Percentiles rank a stretch among this genome's conserved stretches.
These are phyloP conservation scores for Leptinotarsa undecemlineata DNA, from an alignment of 1,140 invertebrate genomes.

Conservation along the genomic window DNA sequence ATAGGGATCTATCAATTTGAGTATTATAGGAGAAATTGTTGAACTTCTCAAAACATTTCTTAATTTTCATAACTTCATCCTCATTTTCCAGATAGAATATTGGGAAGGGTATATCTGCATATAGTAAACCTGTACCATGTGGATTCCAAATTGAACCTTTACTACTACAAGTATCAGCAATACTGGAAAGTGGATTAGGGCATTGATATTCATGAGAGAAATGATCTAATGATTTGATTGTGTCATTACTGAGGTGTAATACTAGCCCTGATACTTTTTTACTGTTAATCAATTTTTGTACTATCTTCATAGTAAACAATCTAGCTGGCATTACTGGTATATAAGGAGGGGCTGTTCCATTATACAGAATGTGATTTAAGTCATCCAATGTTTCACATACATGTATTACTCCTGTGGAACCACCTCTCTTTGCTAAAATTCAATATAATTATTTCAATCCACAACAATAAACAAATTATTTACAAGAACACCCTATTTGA, in stretches of 20 bases:
- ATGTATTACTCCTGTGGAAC: slow-evolving; percentile 85
- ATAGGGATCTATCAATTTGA: slow-evolving; percentile 73
- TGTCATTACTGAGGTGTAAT: slow-evolving; percentile 59
- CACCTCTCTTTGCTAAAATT: slow-evolving; percentile 65
- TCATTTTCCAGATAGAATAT: slow-evolving; percentile 75
- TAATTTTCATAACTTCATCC: slow-evolving; percentile 64
- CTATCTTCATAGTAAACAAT: slow-evolving; percentile 62
- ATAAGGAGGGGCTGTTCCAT: slow-evolving; percentile 72
- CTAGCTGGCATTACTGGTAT: slow-evolving; percentile 68
- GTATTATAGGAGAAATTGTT: slow-evolving; percentile 62
- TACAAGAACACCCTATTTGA: slow-evolving; percentile 89
- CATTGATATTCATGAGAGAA: slow-evolving; percentile 79
- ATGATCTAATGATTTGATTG: slow-evolving; percentile 53
- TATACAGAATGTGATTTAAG: slow-evolving; percentile 72
- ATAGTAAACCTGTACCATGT: slow-evolving; percentile 71
- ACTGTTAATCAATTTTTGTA: slow-evolving; percentile 58
- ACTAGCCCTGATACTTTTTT: slow-evolving; percentile 62
- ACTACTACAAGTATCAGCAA: slow-evolving; percentile 53
- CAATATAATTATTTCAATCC: slow-evolving; percentile 17
- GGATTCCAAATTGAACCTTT: slow-evolving; percentile 74
- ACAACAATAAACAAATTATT: slow-evolving; percentile 54
- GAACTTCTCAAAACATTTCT: slow-evolving; percentile 63
- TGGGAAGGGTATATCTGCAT: slow-evolving; percentile 80
- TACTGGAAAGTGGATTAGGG: slow-evolving; percentile 78
- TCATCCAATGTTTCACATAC: slow-evolving; percentile 65